phyloP scores from a whole-genome alignment of 2,888 invertebrate genomes.

The Cephus pulcher region DNA sequence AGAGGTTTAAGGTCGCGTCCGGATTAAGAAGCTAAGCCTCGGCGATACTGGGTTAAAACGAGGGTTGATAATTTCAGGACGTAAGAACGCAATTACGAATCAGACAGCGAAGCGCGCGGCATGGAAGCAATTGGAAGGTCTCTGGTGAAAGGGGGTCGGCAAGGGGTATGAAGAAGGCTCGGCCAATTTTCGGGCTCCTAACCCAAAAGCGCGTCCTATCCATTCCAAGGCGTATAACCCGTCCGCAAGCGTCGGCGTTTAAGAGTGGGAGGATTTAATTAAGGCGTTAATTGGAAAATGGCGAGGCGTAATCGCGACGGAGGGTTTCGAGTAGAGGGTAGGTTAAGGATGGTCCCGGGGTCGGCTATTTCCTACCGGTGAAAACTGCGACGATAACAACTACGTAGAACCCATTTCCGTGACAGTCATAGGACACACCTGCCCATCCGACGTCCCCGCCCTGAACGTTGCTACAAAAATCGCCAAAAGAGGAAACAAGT shows the following conservation, averaged over 20 bases:
- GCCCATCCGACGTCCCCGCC: neutral
- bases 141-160: neutral
- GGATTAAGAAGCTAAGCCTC: neutral
- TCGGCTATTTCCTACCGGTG: constrained; percentile 51
- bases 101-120: constrained; percentile 35
- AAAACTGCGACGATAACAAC: constrained; percentile 59
- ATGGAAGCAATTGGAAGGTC: neutral
- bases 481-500: neutral
- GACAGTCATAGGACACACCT: neutral
- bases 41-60: neutral
- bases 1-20: neutral
- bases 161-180: neutral
- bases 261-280: constrained; percentile 58
- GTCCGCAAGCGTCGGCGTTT: constrained; percentile 12
- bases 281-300: constrained; percentile 65
- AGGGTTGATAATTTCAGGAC: constrained; percentile 11
- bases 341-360: neutral
- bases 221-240: neutral
- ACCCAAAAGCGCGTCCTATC: neutral
- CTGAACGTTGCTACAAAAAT: neutral
- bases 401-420: neutral
- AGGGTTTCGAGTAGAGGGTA: neutral
- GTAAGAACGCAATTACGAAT: constrained; percentile 53
- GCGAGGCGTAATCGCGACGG: constrained; percentile 59
- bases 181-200: neutral